A percentile compares a stretch with the other conserved stretches of the same genome.
phyloP scores from a whole-genome alignment of 2,797 vertebrate species.

The Siniperca obscura region DNA sequence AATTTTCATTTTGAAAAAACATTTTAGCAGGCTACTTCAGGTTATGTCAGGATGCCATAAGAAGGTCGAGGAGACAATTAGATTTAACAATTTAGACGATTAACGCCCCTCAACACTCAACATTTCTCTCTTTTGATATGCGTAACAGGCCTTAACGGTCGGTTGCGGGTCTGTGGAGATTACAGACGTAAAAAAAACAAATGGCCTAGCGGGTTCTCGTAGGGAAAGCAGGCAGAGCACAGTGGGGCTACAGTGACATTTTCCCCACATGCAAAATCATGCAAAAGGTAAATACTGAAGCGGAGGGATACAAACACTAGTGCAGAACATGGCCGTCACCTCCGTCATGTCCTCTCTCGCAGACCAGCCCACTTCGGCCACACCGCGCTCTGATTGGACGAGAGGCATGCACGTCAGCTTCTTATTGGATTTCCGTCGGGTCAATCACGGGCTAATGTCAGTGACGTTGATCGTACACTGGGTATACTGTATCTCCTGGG shows the following conservation, averaged over 20 bases:
- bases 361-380: conserved; percentile 47
- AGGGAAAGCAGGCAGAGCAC: conserved; percentile 71
- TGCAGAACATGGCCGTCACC: conserved; percentile 86
- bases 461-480: conserved; percentile 80
- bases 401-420: conserved; percentile 29
- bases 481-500: conserved; percentile 80
- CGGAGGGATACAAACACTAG: conserved; percentile 84
- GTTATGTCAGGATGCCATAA: neutral
- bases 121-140: conserved; percentile 16
- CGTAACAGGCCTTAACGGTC: neutral
- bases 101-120: conserved; percentile 1
- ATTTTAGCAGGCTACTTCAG: conserved; percentile 3
- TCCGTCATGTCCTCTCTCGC: conserved; percentile 84
- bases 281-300: conserved; percentile 87
- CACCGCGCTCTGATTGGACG: conserved; percentile 65
- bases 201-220: conserved; percentile 67
- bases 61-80: neutral
- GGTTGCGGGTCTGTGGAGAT: conserved; percentile 20
- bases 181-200: conserved; percentile 57
- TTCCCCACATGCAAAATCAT: conserved; percentile 86
- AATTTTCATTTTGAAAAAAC: neutral
- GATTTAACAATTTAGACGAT: neutral
- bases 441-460: conserved; percentile 74
- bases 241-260: conserved; percentile 79
- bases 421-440: conserved; percentile 63